A percentile compares a stretch with the other conserved stretches of the same genome.
phyloP scores from a whole-genome alignment of 2,113 vertebrate species.

The Ammodytes dubius region DNA sequence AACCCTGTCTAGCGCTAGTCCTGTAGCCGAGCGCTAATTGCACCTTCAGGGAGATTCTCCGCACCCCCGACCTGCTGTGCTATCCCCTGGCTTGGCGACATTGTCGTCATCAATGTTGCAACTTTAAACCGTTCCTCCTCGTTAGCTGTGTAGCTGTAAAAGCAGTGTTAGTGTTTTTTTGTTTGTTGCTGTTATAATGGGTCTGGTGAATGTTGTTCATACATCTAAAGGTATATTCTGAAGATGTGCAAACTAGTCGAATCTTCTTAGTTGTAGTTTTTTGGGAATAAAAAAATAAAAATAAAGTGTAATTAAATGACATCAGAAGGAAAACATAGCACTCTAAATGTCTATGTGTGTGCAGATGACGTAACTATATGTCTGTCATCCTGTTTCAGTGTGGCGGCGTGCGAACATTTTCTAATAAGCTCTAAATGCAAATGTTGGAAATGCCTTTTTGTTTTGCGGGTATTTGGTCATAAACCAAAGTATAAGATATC shows the following conservation, averaged over 20 bases:
- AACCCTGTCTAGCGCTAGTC: constrained; percentile 52
- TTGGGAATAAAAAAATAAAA: background rate
- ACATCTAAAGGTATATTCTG: background rate
- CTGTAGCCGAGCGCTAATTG: constrained; percentile 68
- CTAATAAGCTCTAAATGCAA: too few relatives aligned
- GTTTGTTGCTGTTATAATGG: background rate
- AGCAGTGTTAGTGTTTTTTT: background rate
- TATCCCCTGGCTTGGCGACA: constrained; percentile 62
- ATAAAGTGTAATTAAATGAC: too few relatives aligned
- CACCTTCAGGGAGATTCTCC: constrained; percentile 60
- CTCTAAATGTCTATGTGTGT: too few relatives aligned
- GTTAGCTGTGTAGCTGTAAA: background rate
- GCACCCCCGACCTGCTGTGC: constrained; percentile 35
- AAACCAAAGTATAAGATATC: too few relatives aligned
- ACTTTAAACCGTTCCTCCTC: constrained; percentile 14
- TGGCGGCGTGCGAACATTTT: too few relatives aligned
- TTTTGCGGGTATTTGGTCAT: too few relatives aligned
- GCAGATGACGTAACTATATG: too few relatives aligned
- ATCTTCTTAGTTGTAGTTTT: background rate
- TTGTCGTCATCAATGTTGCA: constrained; percentile 56
- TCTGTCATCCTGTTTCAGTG: too few relatives aligned
- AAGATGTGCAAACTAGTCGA: background rate
- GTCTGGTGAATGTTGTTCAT: background rate
- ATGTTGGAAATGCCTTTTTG: too few relatives aligned
- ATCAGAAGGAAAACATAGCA: too few relatives aligned